Base-by-base conservation (phyloP, 2,888 invertebrate genomes). In the Chrysina gloriosa region DNA sequence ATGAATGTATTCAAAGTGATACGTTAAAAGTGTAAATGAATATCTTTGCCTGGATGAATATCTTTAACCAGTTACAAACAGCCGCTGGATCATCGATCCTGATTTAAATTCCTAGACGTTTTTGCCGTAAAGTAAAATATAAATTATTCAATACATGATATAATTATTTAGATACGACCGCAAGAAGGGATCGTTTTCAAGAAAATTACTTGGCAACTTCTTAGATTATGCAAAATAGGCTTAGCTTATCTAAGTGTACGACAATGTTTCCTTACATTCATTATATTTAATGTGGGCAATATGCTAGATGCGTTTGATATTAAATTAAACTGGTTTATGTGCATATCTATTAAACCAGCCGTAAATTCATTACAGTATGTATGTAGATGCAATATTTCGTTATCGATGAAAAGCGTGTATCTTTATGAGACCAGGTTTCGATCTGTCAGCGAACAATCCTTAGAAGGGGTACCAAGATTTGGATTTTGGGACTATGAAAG, bases 151-250 rank as follows among this genome's bases (percentile, higher is more conserved):
- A 45, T 7, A 23, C 19, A 45, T 21, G 45, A 45, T 45, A 45
- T 45, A 45, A 45, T 45, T 45, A 45, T 45, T 45, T 45, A 45
- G 45, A 45, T 45, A 45, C 45, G 45, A 7, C 19, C 45, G 16
- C 2, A 21, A 45, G 45, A 45, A 45, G 21, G 19, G 9, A 16
- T 19, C 45, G 45, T 45, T 45, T 45, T 19, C 7, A 45, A 19
- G 21, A 45, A 45, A 9, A 45, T 45, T n/a, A 21, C 45, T 19
- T 36, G 7, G 16, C 45, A 9, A 19, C 21, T 9, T 7, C 19
- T 9, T 9, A 45, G 45, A 45, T 45, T 45, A 45, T 45, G 45
- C 45, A 45, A 45, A 45, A 16, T 45, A 45, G 45, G 19, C 7
- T 19, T 45, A 2, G 42, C 7, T 7, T 19, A 45, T 45, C 19